Conservation (phyloP, 1,140 invertebrate species). For the Drosophila virilis region DNA sequence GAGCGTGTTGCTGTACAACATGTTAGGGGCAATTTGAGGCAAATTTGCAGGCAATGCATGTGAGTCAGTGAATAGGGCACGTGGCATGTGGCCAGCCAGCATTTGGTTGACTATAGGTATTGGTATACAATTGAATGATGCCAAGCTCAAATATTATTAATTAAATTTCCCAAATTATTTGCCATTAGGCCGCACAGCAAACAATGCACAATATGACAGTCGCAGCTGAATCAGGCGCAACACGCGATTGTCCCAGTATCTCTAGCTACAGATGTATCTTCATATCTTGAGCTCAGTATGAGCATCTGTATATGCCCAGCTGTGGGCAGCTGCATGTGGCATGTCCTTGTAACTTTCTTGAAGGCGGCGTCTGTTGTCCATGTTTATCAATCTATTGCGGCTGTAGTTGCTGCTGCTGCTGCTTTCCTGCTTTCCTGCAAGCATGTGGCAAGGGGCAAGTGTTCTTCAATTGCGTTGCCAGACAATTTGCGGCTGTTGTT, state of each 20-base stretch:
- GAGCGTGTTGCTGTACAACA: neutral
- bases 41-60: conserved; percentile 5
- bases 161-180: conserved; percentile 74
- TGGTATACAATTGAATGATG: conserved; percentile 39
- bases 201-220: conserved; percentile 45
- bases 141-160: conserved; percentile 66
- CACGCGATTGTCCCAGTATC: conserved; percentile 4
- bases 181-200: conserved; percentile 25
- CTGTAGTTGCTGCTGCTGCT: conserved; percentile 51
- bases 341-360: conserved; percentile 20
- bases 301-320: neutral
- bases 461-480: conserved; percentile 56
- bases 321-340: neutral
- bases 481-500: conserved; percentile 64
- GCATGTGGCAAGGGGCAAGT: conserved; percentile 33
- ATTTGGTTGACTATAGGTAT: conserved; percentile 41
- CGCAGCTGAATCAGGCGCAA: neutral
- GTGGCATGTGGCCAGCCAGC: conserved; percentile 34
- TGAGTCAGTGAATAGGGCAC: conserved; percentile 9
- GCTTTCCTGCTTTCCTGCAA: conserved; percentile 1
- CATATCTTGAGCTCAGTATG: neutral
- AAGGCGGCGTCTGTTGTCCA: conserved; percentile 51
- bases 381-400: conserved; percentile 73
- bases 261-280: conserved; percentile 11
- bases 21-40: neutral